Percentiles rank a stretch among this genome's conserved stretches.
Conservation (phyloP, 1,140 invertebrate species). For the Drosophila nebulosa region DNA sequence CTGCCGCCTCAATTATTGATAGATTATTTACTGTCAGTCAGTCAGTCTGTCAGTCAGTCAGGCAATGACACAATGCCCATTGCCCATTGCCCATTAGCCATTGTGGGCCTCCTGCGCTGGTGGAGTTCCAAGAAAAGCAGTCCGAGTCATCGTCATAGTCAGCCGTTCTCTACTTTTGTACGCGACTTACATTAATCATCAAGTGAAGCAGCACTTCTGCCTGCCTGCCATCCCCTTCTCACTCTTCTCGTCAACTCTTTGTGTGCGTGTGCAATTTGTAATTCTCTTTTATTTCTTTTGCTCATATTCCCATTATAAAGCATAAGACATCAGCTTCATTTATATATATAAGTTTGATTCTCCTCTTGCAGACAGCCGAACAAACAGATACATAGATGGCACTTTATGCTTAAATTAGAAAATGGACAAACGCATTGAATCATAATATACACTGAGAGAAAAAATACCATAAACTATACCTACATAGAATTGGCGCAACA, state of each 20-base stretch:
- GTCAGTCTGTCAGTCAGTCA: conserved; percentile 33
- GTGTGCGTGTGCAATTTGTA: conserved; percentile 62
- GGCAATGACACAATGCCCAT: conserved; percentile 46
- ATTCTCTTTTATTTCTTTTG: conserved; percentile 40
- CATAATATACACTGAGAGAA: not conserved
- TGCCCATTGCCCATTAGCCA: conserved; percentile 37
- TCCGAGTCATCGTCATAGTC: conserved; percentile 38
- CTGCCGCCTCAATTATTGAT: conserved; percentile 71
- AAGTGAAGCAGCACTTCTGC: conserved; percentile 34
- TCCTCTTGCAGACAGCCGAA: not conserved
- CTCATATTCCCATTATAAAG: conserved; percentile 53
- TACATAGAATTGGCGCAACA: no score
- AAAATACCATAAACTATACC: no score
- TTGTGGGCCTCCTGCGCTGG: conserved; percentile 40
- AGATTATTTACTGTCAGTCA: conserved; percentile 77
- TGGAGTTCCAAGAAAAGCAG: conserved; percentile 58
- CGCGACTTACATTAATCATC: conserved; percentile 78
- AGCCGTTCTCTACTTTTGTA: conserved; percentile 42
- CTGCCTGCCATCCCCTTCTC: not conserved
- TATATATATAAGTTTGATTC: not conserved
- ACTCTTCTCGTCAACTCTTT: not conserved
- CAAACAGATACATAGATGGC: not conserved
- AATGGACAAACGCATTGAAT: not conserved
- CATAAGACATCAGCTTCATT: conserved; percentile 35
- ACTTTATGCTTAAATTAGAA: conserved; percentile 1